Evolutionary conservation across 1,140 invertebrate genomes (phyloP), one percentile per base, ranked within the genome.

Genomic region (Ips nitidus): DNA sequence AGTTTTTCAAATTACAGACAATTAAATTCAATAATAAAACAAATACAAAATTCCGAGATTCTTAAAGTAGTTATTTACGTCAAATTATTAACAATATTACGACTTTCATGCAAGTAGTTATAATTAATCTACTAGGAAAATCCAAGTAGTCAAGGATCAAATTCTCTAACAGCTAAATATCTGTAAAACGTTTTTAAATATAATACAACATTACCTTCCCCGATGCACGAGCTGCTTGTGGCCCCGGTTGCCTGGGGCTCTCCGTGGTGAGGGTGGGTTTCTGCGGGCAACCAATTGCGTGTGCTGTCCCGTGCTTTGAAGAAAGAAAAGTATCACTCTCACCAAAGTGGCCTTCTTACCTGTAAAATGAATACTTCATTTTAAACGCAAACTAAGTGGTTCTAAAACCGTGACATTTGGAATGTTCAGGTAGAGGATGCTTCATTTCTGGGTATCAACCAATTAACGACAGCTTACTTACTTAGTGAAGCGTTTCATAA

Each of bases 201-300:
- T 47, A 47, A 47, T 47, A 47, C 5, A 47, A n/a, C 45, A 5
- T 90, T 89, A 92, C 93, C 94, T 94, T 93, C 94, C 93, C 94
- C 90, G 91, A 91, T 91, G 92, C 93, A 94, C 93, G 94, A 95
- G 93, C 94, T 94, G 93, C 94, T 94, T 92, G 93, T 93, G 93
- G 93, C 92, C 94, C 94, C 91, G 90, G 87, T 90, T 90, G 91
- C 92, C 89, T 93, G 90, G 93, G 91, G 91, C 92, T 92, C 91
- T 95, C 94, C 94, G 92, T 94, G 90, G 91, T 94, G 88, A 82
- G 85, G 87, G 84, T 70, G 69, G 61, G 62, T 43, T 50, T 66
- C 61, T 61, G 61, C 69, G 63, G 62, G 56, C 63, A 65, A 52
- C 61, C 69, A 70, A 70, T 70, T 70, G 69, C 69, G 53, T 63